Base-by-base conservation (phyloP, 2,888 invertebrate genomes). In the Cabera pusaria region DNA sequence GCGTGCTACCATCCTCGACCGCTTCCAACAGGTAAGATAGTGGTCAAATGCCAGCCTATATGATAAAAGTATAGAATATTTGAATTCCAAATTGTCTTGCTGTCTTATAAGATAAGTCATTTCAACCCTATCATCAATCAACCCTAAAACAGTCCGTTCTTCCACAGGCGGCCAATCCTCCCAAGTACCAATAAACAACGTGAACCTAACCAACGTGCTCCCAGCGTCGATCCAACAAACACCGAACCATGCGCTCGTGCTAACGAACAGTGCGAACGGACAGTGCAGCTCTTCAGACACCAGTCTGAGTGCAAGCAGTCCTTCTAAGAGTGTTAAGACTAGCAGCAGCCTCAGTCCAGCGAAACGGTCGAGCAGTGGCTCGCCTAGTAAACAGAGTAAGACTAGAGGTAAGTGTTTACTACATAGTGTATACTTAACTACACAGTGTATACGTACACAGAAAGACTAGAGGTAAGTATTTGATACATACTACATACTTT, bases 311-410 rank as follows among this genome's bases (percentile, higher is more conserved):
- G 94, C 93, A 22, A 94, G 93, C 52, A 96, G 95, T 64, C 96
- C 96, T 0, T 96, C 95, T 29, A 94, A 96, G 72, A 96, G 96
- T 74, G 93, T 95, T 5, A 96, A 96, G 69, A 96, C 96, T 27
- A 95, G 95, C 16, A 94, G 95, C 9, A 96, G 95, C 54, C 88
- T 96, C 21, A 95, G 95, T 65, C 96, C 96, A 0, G 96, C 96
- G 0, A 96, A 96, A 74, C 85, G 95, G 45, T 94, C 93, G 44
- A 94, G 94, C 37, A 95, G 95, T 46, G 96, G 95, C 0, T 96
- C 96, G 5, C 96, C 96, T 19, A 93, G 93, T 56, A 94, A 94
- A 75, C 89, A 90, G 69, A 93, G 93, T 64, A 95, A 94, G 72
- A 94, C 94, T 38, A 92, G 95, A 90, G 95, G 95, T 95, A 79